Evolutionary conservation across 2,888 invertebrate species (phyloP), one percentile per base, ranked within the genome.

Genomic region (Troglohyphantes excavatus): DNA sequence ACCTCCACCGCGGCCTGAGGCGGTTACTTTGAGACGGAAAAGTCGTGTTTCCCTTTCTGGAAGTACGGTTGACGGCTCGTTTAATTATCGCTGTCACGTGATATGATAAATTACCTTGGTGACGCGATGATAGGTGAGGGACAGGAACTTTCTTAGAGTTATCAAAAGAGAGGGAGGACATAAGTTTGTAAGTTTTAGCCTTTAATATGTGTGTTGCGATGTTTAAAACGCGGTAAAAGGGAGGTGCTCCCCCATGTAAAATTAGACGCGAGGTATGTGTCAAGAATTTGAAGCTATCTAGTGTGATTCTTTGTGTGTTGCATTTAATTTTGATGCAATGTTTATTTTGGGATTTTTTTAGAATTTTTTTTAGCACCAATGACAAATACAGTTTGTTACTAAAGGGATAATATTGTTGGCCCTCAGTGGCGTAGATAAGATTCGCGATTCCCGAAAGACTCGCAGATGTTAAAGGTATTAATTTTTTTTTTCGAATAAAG

Each of bases 21-120:
- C 53, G 9, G 17, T 53, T 53, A n/a, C n/a, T 53, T 17, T n/a
- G 5, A 53, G n/a, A 53, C 53, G 5, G 53, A 17, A 53, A 53
- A n/a, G 53, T 17, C 53, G 13, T n/a, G 53, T 53, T n/a, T 53
- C 2, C 53, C 53, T n/a, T 5, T 53, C 53, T 53, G 53, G 53
- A 53, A 53, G 53, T n/a, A 53, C n/a, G n/a, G 53, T n/a, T 53
- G 53, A 53, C 53, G 53, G 53, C 53, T 39, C 53, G 53, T 53
- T 53, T 53, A 53, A 53, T 53, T 53, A 53, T 53, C 53, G 53
- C 53, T 17, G 53, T 53, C 53, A 53, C 53, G 53, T 53, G 53
- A 53, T 53, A 53, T 53, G 53, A 53, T 53, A 53, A 53, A 53
- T 53, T 53, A 53, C 53, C 53, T 53, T 53, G 53, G 53, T 53